Percentiles rank a stretch among this genome's conserved stretches.
Evolutionary conservation across 1,140 invertebrate genomes (phyloP).

Genomic region (Zophobas atratus): DNA sequence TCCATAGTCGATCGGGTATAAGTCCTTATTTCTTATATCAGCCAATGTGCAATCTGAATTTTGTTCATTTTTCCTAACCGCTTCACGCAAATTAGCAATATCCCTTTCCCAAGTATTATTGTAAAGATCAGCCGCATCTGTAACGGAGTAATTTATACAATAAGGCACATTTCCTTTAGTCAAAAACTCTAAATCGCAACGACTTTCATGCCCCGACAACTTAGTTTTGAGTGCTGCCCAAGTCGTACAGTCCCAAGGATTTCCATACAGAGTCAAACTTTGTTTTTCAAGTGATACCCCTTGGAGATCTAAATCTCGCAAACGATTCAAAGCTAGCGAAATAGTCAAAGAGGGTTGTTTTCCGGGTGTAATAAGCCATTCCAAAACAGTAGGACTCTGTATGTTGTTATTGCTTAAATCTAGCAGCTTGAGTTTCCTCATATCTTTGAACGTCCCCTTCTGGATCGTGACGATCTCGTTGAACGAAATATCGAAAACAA

Average conservation of each 20-base stretch:
- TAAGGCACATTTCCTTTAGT: neutral
- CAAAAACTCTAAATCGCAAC: neutral
- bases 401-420: neutral
- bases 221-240: neutral
- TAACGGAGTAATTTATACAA: neutral
- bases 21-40: no score
- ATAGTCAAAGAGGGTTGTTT: neutral
- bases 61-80: no score
- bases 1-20: no score
- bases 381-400: neutral
- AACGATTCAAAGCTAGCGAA: conserved; percentile 11
- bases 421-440: neutral
- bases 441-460: neutral
- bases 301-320: neutral
- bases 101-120: no score
- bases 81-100: no score
- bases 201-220: neutral
- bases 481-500: neutral
- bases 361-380: neutral
- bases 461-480: neutral
- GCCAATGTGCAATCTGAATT: no score
- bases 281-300: neutral
- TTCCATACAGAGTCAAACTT: conserved; percentile 14
- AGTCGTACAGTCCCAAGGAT: conserved; percentile 5
- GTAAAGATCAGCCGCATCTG: no score